These are phyloP conservation scores for Drosophila kanekoi DNA, from an alignment of 2,888 invertebrate genomes.

Conservation along the genomic window DNA sequence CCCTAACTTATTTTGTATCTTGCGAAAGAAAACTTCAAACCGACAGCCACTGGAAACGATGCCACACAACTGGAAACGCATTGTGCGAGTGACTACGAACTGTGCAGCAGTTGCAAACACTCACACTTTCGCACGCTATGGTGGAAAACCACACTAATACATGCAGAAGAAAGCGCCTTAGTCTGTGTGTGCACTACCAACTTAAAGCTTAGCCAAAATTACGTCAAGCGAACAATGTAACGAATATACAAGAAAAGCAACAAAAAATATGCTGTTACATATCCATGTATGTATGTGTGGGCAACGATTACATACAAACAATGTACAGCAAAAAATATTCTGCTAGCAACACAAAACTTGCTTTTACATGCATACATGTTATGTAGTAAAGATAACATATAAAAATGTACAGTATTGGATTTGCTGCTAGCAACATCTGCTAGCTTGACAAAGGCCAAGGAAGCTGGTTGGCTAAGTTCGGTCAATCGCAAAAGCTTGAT, in stretches of 20 bases:
- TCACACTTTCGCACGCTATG: conserved; percentile 29
- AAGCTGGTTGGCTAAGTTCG: neutral
- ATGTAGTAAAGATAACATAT: neutral
- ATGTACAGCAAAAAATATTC: neutral
- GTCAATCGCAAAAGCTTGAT: neutral
- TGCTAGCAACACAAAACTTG: neutral
- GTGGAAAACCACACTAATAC: conserved; percentile 45
- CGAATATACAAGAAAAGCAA: conserved; percentile 22
- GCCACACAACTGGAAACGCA: conserved; percentile 75
- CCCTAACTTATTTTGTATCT: conserved; percentile 20
- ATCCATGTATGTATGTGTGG: neutral
- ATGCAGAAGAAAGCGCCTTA: conserved; percentile 10
- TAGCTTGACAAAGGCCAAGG: neutral
- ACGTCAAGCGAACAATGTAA: conserved; percentile 47
- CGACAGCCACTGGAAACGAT: conserved; percentile 67
- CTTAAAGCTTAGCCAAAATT: conserved; percentile 46
- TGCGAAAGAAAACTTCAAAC: conserved; percentile 53
- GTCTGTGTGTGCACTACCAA: conserved; percentile 17
- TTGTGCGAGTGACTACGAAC: conserved; percentile 44
- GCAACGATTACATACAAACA: neutral
- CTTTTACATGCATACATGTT: neutral
- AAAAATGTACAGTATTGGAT: neutral
- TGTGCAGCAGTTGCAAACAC: conserved; percentile 62
- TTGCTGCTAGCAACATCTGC: neutral
- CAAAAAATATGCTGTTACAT: conserved; percentile 4